Evolutionary conservation across 1,140 invertebrate genomes (phyloP).

Genomic region (Lordiphosa mommai): DNA sequence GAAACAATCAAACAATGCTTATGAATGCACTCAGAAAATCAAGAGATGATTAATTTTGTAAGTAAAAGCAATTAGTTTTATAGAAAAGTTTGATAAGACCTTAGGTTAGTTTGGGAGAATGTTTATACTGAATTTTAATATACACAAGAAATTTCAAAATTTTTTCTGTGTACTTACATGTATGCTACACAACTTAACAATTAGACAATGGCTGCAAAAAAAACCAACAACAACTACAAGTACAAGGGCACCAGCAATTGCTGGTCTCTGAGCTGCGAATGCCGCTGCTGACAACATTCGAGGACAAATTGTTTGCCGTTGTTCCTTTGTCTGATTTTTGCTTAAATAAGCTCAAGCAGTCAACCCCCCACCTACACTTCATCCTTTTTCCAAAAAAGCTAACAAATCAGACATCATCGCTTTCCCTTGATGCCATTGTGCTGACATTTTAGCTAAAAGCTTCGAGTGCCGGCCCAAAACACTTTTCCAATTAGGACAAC

Average conservation of each 20-base stretch:
- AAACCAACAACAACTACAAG: slow-evolving; percentile 22
- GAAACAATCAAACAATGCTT: slow-evolving; percentile 61
- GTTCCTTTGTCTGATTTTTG: slow-evolving; percentile 38
- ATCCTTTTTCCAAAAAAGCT: slow-evolving; percentile 34
- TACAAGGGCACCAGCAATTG: slow-evolving; percentile 38
- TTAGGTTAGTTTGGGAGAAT: too few relatives aligned
- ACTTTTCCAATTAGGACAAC: slow-evolving; percentile 73
- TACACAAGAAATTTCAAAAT: too few relatives aligned
- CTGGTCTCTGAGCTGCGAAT: slow-evolving; percentile 17
- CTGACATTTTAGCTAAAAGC: slow-evolving; percentile 69
- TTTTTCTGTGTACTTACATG: too few relatives aligned
- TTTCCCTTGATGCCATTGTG: slow-evolving; percentile 46
- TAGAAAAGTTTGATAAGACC: too few relatives aligned
- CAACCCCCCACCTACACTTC: slow-evolving; percentile 3
- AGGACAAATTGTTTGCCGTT: slow-evolving; percentile 67
- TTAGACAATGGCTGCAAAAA: slow-evolving; percentile 59
- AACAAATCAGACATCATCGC: slow-evolving; percentile 59
- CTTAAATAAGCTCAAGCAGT: slow-evolving; percentile 57
- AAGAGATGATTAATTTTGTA: too few relatives aligned
- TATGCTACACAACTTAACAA: slow-evolving; percentile 55
- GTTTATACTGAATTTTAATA: too few relatives aligned
- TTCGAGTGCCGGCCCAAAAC: slow-evolving; percentile 70
- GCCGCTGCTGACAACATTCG: slow-evolving; percentile 43
- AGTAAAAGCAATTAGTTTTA: too few relatives aligned
- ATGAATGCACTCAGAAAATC: slow-evolving; percentile 9